Evolutionary conservation across 2,113 vertebrate genomes (phyloP).

Genomic region (Ahaetulla prasina): DNA sequence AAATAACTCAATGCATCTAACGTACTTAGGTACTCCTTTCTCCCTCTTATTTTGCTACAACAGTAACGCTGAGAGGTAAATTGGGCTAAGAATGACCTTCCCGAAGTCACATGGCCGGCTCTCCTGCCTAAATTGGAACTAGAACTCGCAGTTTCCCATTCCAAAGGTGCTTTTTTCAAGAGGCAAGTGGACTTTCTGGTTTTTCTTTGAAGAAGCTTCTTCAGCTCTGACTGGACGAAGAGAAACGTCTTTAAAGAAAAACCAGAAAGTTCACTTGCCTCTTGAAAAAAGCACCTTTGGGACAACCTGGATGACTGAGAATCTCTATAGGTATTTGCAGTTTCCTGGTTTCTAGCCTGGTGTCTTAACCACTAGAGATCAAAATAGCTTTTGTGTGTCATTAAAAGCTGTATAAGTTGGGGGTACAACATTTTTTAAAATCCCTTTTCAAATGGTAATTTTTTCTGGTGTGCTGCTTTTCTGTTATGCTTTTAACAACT

Average conservation of each 20-base stretch:
- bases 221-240: too few species aligned
- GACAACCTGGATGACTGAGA: too few species aligned
- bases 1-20: not conserved
- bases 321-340: not conserved
- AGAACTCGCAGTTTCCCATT: not conserved
- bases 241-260: too few species aligned
- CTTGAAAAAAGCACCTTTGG: too few species aligned
- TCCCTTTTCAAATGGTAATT: not conserved
- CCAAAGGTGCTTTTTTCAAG: too few species aligned
- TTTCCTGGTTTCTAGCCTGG: not conserved
- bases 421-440: not conserved
- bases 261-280: too few species aligned
- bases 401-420: not conserved
- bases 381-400: not conserved
- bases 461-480: not conserved
- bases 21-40: too few species aligned
- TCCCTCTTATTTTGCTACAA: not conserved
- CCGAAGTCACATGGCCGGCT: not conserved
- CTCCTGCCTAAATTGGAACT: not conserved
- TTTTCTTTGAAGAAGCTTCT: too few species aligned
- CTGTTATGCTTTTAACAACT: not conserved
- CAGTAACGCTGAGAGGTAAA: not conserved
- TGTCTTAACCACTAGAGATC: not conserved
- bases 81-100: not conserved
- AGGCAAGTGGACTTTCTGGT: too few species aligned